Base-by-base conservation (phyloP, 2,113 vertebrate species). In the Helogale parvula region DNA sequence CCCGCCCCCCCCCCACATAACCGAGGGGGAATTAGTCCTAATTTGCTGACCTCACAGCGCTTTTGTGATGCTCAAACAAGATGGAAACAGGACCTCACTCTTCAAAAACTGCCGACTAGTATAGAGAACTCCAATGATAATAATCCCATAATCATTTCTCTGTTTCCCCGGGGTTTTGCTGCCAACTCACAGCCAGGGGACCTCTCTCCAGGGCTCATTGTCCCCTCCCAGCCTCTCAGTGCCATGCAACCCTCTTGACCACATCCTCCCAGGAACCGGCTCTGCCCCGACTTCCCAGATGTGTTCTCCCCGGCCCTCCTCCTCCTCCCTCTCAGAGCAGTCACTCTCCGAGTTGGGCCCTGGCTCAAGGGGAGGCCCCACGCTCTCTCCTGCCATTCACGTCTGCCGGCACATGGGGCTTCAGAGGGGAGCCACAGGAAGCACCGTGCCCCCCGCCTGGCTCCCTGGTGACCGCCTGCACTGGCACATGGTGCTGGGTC, bases 391-490 rank as follows among this genome's bases (percentile, higher is more conserved):
- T 76, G 47, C 33, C 33, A 31, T 19, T 72, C 27, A 35, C 38
- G 50, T 12, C 83, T 33, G 35, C 63, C 88, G 21, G 13, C 65
- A 65, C 92, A 71, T 27, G 9, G 0, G 27, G 65, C 63, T 82
- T 31, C 2, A 4, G 57, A 54, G 27, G 88, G 10, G 35, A 68
- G 63, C 72, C 87, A 57, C 47, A 41, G 54, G 65, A 92, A 81
- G 17, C 31, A 31, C 11, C 5, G 3, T 1, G 41, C 38, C 23
- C 17, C 2, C 4, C 23, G 41, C 69, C 4, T 3, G 33, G 16
- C 33, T 41, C 47, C 54, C 66, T 52, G 2, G 68, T 5, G 16
- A n/a, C 27, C 0, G 4, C n/a, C 9, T 13, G 31, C 1, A 0
- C 9, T 60, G n/a, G 65, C 74, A 69, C 7, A 0, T 12, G 6